Percentiles rank a stretch among this genome's conserved stretches.
These are phyloP conservation scores for Acanthurus lineatus DNA, from an alignment of 2,797 vertebrate genomes.

Conservation along the genomic window DNA sequence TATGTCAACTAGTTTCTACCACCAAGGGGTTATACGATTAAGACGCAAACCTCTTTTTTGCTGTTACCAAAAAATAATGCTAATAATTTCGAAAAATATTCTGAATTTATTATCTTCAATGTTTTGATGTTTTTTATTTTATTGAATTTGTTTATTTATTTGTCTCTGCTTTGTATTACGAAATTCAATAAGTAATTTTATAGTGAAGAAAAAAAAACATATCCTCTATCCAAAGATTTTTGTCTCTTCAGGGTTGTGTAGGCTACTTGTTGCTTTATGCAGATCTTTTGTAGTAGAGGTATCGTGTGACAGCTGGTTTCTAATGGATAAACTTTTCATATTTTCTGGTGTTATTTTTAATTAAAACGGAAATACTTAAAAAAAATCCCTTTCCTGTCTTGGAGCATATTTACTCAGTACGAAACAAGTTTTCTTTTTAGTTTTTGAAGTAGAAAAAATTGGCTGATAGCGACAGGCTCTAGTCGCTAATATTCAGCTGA, in stretches of 20 bases:
- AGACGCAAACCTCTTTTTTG: constrained; percentile 75
- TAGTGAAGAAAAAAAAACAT: constrained; percentile 84
- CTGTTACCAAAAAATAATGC: constrained; percentile 89
- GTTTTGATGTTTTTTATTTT: constrained; percentile 63
- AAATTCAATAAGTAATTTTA: constrained; percentile 89
- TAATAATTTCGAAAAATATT: constrained; percentile 79
- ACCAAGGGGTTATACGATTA: constrained; percentile 31
- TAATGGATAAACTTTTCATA: constrained; percentile 94
- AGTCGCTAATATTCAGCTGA: constrained; percentile 5
- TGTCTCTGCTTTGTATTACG: constrained; percentile 89
- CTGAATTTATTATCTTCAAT: constrained; percentile 62
- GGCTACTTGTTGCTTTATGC: constrained; percentile 95
- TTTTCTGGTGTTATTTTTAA: constrained; percentile 94
- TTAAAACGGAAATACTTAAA: constrained; percentile 89
- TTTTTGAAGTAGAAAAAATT: not conserved
- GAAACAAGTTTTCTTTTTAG: not conserved
- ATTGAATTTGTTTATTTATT: constrained; percentile 56
- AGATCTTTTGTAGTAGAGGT: constrained; percentile 98
- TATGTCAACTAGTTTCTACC: constrained; percentile 31
- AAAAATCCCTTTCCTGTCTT: constrained; percentile 42
- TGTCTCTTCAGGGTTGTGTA: constrained; percentile 96
- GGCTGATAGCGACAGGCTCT: not conserved
- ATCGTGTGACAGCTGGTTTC: constrained; percentile 92
- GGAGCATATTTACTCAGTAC: not conserved
- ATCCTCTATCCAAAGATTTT: constrained; percentile 97